Conservation (phyloP, 2,797 vertebrate species). For the Babyrousa celebensis region DNA sequence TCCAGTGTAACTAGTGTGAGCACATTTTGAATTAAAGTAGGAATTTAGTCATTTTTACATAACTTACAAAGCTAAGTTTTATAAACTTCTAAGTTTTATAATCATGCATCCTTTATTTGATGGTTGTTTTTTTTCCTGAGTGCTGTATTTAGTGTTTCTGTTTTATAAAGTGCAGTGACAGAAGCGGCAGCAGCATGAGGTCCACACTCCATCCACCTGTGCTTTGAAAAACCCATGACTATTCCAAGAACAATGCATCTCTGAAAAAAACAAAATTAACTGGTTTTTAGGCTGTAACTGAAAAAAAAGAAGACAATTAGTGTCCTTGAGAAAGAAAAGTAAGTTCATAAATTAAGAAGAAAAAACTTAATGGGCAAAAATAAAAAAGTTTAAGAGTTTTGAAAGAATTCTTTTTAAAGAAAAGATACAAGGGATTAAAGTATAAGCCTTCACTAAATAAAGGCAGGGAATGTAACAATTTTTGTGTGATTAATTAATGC, state of each 20-base stretch:
- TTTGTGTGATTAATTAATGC: slow-evolving; percentile 20
- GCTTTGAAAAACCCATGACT: slow-evolving; percentile 64
- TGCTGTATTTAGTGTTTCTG: slow-evolving; percentile 70
- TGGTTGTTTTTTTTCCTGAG: slow-evolving; percentile 45
- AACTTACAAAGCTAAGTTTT: slow-evolving; percentile 67
- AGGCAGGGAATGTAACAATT: neutral
- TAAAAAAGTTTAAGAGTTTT: slow-evolving; percentile 7
- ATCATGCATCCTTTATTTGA: slow-evolving; percentile 49
- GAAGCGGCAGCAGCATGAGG: slow-evolving; percentile 83
- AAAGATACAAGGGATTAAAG: slow-evolving; percentile 63
- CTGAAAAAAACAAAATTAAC: slow-evolving; percentile 79
- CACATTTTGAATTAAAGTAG: slow-evolving; percentile 38
- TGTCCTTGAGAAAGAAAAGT: slow-evolving; percentile 17
- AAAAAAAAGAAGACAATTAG: slow-evolving; percentile 74
- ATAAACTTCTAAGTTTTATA: slow-evolving; percentile 62
- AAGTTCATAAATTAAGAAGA: slow-evolving; percentile 61
- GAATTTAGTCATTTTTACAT: slow-evolving; percentile 46
- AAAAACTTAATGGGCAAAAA: slow-evolving; percentile 64
- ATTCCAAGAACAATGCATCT: slow-evolving; percentile 76
- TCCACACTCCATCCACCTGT: slow-evolving; percentile 79
- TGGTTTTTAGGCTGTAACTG: slow-evolving; percentile 18
- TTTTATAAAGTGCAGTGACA: slow-evolving; percentile 76
- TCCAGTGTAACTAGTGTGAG: neutral
- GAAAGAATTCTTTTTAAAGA: slow-evolving; percentile 56
- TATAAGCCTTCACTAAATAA: neutral